A percentile compares a stretch with the other conserved stretches of the same genome.
Conservation (phyloP, 2,888 invertebrate genomes). For the Luperina testacea region DNA sequence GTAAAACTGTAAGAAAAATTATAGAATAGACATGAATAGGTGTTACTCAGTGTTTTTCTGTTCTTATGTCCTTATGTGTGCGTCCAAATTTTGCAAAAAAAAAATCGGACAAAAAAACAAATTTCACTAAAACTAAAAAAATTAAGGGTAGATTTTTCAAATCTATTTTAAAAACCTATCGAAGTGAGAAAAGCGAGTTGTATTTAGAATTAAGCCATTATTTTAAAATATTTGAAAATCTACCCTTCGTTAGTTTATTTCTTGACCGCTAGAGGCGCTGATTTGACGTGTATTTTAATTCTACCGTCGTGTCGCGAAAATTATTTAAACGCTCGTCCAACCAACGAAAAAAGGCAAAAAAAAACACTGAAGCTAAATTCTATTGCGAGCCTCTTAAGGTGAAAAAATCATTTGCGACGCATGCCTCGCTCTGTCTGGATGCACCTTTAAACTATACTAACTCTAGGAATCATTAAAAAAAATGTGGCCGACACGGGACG, state of each 20-base stretch:
- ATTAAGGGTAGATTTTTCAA: conserved; percentile 28
- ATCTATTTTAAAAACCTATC: conserved; percentile 14
- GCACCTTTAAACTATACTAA: not conserved
- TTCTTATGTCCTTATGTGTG: conserved; percentile 74
- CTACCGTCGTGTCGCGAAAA: too few relatives aligned
- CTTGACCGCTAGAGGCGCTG: not conserved
- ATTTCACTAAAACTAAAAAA: not conserved
- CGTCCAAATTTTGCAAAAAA: conserved; percentile 56
- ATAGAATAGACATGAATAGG: conserved; percentile 78
- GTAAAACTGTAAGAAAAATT: conserved; percentile 76
- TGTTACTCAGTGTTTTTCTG: conserved; percentile 72
- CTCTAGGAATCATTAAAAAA: not conserved
- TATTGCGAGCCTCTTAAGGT: not conserved
- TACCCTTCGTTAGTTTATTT: not conserved
- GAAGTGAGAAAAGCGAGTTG: conserved; percentile 47
- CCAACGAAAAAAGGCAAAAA: not conserved
- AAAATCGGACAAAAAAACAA: not conserved
- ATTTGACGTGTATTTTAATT: not conserved
- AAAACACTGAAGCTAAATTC: not conserved
- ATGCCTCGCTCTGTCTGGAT: too few relatives aligned
- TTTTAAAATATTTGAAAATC: conserved; percentile 30
- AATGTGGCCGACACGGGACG: not conserved
- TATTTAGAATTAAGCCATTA: conserved; percentile 51
- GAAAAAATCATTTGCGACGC: too few relatives aligned
- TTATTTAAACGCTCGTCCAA: not conserved